These are phyloP conservation scores for Spinibarbus caldwelli DNA, from an alignment of 2,797 vertebrate species.

Conservation along the genomic window DNA sequence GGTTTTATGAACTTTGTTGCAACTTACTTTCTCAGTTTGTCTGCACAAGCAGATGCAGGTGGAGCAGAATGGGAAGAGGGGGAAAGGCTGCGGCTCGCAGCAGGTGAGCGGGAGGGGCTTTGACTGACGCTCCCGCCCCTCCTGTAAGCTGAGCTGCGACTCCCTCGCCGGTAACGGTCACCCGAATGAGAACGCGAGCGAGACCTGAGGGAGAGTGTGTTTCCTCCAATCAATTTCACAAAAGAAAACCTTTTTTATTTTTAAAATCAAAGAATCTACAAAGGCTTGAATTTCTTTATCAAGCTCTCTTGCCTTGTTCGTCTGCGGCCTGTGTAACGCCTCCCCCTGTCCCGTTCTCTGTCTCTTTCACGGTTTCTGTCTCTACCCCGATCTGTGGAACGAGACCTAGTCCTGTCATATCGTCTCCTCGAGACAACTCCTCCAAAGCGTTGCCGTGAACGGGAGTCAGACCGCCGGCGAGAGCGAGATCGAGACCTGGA, in stretches of 20 bases:
- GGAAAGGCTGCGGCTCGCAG: conserved; percentile 79
- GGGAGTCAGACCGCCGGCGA: conserved; percentile 74
- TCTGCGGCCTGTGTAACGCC: conserved; percentile 79
- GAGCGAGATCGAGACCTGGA: conserved; percentile 80
- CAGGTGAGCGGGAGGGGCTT: conserved; percentile 80
- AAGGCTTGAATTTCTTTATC: neutral
- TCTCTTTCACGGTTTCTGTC: conserved; percentile 67
- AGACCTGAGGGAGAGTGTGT: conserved; percentile 49
- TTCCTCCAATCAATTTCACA: neutral
- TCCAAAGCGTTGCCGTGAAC: conserved; percentile 72
- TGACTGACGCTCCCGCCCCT: conserved; percentile 81
- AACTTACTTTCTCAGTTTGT: conserved; percentile 95
- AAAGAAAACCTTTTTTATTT: neutral
- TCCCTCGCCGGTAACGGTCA: conserved; percentile 78
- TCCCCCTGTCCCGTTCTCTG: conserved; percentile 69
- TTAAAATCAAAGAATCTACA: neutral
- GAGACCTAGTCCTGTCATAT: conserved; percentile 78
- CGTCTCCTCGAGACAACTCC: conserved; percentile 76
- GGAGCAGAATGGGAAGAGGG: conserved; percentile 76
- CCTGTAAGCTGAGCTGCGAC: conserved; percentile 74
- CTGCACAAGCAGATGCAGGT: conserved; percentile 80
- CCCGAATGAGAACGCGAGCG: conserved; percentile 86
- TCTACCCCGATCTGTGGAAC: conserved; percentile 74
- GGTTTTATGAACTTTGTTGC: neutral
- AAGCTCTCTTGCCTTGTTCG: conserved; percentile 78